These are phyloP conservation scores for Artemisiospiza belli DNA, from an alignment of 2,113 vertebrate species.

Conservation along the genomic window DNA sequence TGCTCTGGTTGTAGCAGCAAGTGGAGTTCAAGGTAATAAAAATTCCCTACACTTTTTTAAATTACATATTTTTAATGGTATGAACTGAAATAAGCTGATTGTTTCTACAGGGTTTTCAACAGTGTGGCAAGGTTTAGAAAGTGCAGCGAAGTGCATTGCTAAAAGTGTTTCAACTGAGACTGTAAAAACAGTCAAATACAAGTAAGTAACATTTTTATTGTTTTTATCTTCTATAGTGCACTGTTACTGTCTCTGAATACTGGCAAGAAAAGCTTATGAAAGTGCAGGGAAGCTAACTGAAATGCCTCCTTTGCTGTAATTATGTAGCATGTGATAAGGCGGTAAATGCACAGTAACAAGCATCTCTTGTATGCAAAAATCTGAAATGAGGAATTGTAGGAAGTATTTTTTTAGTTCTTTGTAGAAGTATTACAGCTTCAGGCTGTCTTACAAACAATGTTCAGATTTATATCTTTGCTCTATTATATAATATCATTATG, in stretches of 20 bases:
- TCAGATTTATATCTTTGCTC: neutral
- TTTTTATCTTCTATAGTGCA: neutral
- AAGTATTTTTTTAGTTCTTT: neutral
- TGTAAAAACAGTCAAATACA: slow-evolving; percentile 90
- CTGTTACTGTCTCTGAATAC: neutral
- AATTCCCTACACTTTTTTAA: neutral
- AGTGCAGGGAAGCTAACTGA: neutral
- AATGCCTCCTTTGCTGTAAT: neutral
- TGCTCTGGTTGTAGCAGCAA: slow-evolving; percentile 95
- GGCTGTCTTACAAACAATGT: neutral
- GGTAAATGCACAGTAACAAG: neutral
- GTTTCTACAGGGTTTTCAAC: slow-evolving; percentile 88
- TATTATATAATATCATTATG: neutral
- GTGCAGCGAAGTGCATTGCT: slow-evolving; percentile 90
- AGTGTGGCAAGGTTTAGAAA: slow-evolving; percentile 95
- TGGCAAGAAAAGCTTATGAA: neutral
- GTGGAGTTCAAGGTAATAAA: slow-evolving; percentile 90
- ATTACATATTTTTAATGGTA: neutral
- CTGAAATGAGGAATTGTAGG: neutral
- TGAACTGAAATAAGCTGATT: neutral
- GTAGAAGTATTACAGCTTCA: neutral
- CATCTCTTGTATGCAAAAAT: neutral
- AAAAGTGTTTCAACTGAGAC: slow-evolving; percentile 92
- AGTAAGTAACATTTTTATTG: slow-evolving; percentile 80
- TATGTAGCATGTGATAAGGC: neutral